phyloP scores from a whole-genome alignment of 2,888 invertebrate species.

The Machimus atricapillus region DNA sequence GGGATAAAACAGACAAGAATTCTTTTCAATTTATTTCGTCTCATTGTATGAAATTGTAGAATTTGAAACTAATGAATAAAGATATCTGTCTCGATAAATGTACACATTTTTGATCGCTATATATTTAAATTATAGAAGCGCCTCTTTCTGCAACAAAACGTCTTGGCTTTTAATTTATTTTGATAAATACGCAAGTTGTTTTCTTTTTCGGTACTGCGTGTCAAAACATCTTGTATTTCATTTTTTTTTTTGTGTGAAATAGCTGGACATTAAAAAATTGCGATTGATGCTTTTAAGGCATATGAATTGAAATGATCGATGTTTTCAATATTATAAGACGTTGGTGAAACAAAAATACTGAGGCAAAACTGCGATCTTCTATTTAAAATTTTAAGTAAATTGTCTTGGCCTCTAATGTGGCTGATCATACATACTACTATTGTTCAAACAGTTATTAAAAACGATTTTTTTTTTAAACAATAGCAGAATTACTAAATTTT shows the following conservation, averaged over 20 bases:
- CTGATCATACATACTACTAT: no score
- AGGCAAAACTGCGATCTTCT: neutral
- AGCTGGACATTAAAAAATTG: no score
- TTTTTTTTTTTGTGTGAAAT: no score
- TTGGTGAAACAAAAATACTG: neutral
- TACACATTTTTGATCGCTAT: neutral
- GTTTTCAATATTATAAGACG: neutral
- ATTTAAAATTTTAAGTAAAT: no score
- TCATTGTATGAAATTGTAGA: neutral
- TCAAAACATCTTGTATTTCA: no score
- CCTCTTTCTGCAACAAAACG: no score
- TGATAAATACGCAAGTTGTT: no score
- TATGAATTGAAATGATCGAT: neutral
- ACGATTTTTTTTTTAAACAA: neutral
- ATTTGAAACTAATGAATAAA: neutral
- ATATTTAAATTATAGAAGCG: neutral
- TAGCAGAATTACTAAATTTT: neutral
- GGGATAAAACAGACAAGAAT: neutral
- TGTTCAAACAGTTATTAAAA: no score
- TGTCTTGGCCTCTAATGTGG: no score
- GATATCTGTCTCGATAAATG: neutral
- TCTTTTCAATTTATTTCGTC: neutral
- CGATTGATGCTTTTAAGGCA: no score
- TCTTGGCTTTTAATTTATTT: no score
- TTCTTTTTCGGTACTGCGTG: no score